phyloP scores from a whole-genome alignment of 1,140 invertebrate genomes.

The Drosophila punjabiensis region DNA sequence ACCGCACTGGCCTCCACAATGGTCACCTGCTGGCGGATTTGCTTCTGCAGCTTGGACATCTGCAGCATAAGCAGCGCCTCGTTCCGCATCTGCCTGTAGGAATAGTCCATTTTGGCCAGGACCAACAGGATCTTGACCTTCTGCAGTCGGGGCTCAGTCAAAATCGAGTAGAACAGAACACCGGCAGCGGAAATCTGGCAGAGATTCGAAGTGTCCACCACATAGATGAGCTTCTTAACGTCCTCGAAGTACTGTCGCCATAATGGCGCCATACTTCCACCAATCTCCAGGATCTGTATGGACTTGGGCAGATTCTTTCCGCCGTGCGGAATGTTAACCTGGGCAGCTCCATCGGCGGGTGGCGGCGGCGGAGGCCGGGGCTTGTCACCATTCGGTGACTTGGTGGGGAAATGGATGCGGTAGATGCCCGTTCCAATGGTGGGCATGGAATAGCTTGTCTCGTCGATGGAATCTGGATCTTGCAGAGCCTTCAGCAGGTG shows the following conservation, averaged over 20 bases:
- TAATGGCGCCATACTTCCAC: slow-evolving; percentile 91
- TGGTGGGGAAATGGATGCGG: slow-evolving; percentile 87
- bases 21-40: slow-evolving; percentile 88
- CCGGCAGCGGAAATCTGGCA: slow-evolving; percentile 93
- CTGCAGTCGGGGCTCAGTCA: slow-evolving; percentile 89
- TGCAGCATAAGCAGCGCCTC: slow-evolving; percentile 93
- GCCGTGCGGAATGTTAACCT: slow-evolving; percentile 9
- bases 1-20: slow-evolving; percentile 91
- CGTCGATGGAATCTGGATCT: slow-evolving; percentile 88
- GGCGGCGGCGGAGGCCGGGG: slow-evolving; percentile 66
- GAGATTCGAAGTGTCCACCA: slow-evolving; percentile 92
- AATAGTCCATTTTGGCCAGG: slow-evolving; percentile 93
- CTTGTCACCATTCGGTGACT: slow-evolving; percentile 75
- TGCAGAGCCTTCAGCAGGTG: slow-evolving; percentile 91
- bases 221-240: slow-evolving; percentile 90
- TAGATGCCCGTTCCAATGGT: slow-evolving; percentile 92
- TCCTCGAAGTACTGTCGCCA: slow-evolving; percentile 90
- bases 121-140: slow-evolving; percentile 90
- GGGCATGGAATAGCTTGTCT: slow-evolving; percentile 90
- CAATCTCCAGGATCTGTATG: slow-evolving; percentile 88
- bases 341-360: slow-evolving; percentile 19
- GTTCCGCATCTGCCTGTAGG: slow-evolving; percentile 93
- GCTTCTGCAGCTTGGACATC: slow-evolving; percentile 88
- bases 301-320: slow-evolving; percentile 82
- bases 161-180: slow-evolving; percentile 90